Evolutionary conservation across 2,797 vertebrate genomes (phyloP), one percentile per base, ranked within the genome.

Genomic region (Cynopterus sphinx): DNA sequence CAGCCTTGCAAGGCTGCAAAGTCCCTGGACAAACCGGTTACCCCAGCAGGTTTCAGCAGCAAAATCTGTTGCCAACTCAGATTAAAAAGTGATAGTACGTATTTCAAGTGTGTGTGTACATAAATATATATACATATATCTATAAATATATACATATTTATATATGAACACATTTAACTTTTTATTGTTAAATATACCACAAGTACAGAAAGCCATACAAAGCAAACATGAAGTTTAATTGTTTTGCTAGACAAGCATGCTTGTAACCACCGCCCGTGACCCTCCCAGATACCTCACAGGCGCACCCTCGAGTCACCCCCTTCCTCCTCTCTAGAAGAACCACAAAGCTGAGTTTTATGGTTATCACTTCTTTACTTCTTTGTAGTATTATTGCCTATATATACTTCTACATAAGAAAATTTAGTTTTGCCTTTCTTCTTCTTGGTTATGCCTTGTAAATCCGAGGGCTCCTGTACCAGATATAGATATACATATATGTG

Each of bases 401-500:
- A 24, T 0, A 0, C 10, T 55, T 36, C 26, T 75, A 1, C 17
- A 51, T 13, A 0, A 3, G 0, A 10, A 1, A 31, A 74, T 21
- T 65, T 39, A 6, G 4, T 21, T 15, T 53, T 22, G 24, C n/a
- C 53, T 55, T 59, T 11, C 49, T 49, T 59, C 2, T n/a, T 21
- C 9, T 53, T 39, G 9, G 2, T 57, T 31, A 12, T 21, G 49
- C 11, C 49, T 17, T 17, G 0, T 3, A 9, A 49, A 3, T n/a
- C 51, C 8, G 0, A 26, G 9, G 15, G 5, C 2, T 26, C 22
- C 59, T 61, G 59, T 1, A 2, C 2, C 12, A 17, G 46, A 68
- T 26, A n/a, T 1, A 26, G 2, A 26, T 19, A n/a, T 1, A 28
- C 17, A 9, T 19, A 19, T 9, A 15, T 2, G 0, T 7, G 9